Base-by-base conservation (phyloP, 2,888 invertebrate species). In the Drosophila ustulata region DNA sequence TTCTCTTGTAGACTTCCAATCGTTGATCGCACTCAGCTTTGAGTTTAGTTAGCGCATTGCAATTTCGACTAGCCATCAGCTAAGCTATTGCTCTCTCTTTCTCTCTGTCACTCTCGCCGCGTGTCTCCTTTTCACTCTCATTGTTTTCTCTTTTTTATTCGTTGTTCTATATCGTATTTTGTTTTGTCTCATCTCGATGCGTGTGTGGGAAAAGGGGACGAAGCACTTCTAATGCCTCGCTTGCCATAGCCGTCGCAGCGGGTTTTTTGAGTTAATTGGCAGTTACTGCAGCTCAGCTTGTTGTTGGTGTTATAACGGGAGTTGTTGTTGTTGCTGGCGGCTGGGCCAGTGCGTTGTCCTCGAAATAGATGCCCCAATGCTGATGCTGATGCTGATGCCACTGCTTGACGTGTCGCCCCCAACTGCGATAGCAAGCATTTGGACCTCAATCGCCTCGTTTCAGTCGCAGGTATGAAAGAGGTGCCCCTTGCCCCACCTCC, bases 261-360 rank as follows among this genome's bases (percentile, higher is more conserved):
- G 68, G 55, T 66, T 58, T 78, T 77, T 78, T 66, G 66, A 77
- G 82, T 87, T 83, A 87, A 87, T 87, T 87, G 87, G 85, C 85
- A 83, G 75, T 66, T 59, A 51, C 13, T 59, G 8, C 34, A 69
- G 30, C 41, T 58, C 28, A 26, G 37, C 47, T 52, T 37, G 41
- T 32, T 59, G 34, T 28, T 63, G 50, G 11, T 63, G 51, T 45
- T 47, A n/a, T n/a, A n/a, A n/a, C n/a, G n/a, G n/a, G n/a, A n/a
- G 26, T 46, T 32, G 56, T 52, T 47, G 55, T 55, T 49, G 43
- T 34, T 37, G 26, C 50, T 59, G 65, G 9, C 37, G 43, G 18
- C 55, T 51, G 61, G 26, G 26, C 37, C 37, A 37, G 37, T 37
- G 37, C 37, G 37, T 37, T 37, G n/a, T 37, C 37, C 71, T 66